These are phyloP conservation scores for Nephrotoma appendiculata DNA, from an alignment of 2,888 invertebrate species.

Conservation along the genomic window DNA sequence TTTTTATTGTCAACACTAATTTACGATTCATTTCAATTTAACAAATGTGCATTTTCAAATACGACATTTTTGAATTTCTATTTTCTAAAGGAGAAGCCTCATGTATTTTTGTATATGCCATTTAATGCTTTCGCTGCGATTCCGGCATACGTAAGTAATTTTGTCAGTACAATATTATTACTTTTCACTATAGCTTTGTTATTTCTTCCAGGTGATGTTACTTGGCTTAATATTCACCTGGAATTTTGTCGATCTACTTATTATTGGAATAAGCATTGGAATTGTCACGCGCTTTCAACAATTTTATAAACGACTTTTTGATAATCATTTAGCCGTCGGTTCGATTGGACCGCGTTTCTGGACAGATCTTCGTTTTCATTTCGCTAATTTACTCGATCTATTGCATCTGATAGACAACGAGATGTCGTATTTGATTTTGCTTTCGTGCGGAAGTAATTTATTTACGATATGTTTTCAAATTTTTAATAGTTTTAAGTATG, in stretches of 20 bases:
- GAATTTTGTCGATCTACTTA: conserved; percentile 58
- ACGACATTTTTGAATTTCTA: conserved; percentile 24
- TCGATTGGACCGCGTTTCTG: conserved; percentile 32
- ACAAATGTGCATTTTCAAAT: conserved; percentile 22
- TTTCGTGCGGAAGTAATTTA: conserved; percentile 54
- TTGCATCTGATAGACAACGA: conserved; percentile 43
- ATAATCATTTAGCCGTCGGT: not conserved
- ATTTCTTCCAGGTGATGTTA: conserved; percentile 13
- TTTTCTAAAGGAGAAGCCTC: conserved; percentile 22
- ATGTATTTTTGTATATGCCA: conserved; percentile 20
- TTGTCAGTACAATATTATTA: not conserved
- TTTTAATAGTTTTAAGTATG: conserved; percentile 34
- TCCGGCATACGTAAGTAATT: not conserved
- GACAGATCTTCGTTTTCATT: conserved; percentile 49
- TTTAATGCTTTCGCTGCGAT: conserved; percentile 12
- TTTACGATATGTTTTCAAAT: conserved; percentile 61
- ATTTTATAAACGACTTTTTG: conserved; percentile 35
- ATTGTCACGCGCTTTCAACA: conserved; percentile 48
- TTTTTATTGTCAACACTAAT: conserved; percentile 21
- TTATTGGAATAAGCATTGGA: conserved; percentile 51
- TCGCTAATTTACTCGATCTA: conserved; percentile 44
- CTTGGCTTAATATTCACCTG: conserved; percentile 45
- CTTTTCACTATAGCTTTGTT: not conserved
- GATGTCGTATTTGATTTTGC: conserved; percentile 45
- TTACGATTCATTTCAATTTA: conserved; percentile 22